Evolutionary conservation across 2,888 invertebrate species (phyloP).

Genomic region (Acrocyrtus sp.): DNA sequence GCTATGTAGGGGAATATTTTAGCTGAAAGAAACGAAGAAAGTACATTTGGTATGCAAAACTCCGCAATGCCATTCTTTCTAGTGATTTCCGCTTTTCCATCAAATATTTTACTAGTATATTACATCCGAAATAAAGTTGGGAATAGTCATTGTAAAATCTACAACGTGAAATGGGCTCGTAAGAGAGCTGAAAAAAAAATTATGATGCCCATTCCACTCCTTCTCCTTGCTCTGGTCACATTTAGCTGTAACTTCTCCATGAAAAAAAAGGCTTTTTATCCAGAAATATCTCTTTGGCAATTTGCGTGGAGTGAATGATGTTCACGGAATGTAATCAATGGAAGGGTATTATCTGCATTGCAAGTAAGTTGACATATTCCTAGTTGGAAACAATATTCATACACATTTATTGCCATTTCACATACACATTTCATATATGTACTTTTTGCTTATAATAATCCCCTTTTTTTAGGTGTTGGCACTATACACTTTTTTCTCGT

Average conservation of each 20-base stretch:
- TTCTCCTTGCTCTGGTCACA: background rate
- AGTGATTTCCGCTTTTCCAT: constrained; percentile 2
- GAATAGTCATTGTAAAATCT: constrained; percentile 13
- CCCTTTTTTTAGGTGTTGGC: no score
- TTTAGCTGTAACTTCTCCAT: background rate
- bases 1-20: no score
- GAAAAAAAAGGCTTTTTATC: background rate
- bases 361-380: background rate
- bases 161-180: background rate
- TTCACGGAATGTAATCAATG: background rate
- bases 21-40: no score
- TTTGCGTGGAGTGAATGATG: background rate
- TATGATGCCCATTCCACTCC: background rate
- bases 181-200: no score
- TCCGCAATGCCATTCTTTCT: no score
- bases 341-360: background rate
- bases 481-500: no score
- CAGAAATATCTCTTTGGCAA: background rate
- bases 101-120: constrained; percentile 7
- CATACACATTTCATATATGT: background rate
- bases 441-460: no score
- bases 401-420: background rate
- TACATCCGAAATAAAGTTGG: constrained; percentile 20
- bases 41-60: no score
- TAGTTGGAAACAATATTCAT: background rate